A percentile compares a stretch with the other conserved stretches of the same genome.
Evolutionary conservation across 2,797 vertebrate species (phyloP).

Genomic region (Bucorvus abyssinicus): DNA sequence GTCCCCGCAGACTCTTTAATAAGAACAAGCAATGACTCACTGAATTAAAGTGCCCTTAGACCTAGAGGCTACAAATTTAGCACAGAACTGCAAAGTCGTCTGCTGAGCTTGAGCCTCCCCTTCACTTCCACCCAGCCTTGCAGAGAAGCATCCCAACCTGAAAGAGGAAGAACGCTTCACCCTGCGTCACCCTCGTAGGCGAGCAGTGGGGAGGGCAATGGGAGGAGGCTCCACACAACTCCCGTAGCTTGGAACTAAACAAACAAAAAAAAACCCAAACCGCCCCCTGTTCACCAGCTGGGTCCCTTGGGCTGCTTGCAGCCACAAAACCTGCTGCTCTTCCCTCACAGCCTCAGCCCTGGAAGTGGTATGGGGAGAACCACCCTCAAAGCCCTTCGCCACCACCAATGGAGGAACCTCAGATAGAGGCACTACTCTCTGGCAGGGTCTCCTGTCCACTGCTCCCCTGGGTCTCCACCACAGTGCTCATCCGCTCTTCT

Average conservation of each 20-base stretch:
- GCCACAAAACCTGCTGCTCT: neutral
- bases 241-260: accelerated
- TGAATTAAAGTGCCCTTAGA: constrained; percentile 1
- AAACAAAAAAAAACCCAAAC: neutral
- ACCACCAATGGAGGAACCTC: accelerated
- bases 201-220: accelerated
- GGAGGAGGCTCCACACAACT: neutral
- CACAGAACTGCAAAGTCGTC: neutral
- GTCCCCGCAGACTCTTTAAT: neutral
- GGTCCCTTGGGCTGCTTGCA: neutral
- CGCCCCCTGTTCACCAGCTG: neutral
- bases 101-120: neutral
- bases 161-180: neutral
- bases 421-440: neutral
- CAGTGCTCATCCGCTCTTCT: neutral
- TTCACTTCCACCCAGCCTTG: neutral
- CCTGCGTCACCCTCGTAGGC: neutral
- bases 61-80: neutral
- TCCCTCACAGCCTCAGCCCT: neutral
- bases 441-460: neutral
- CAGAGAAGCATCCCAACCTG: neutral
- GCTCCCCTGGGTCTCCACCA: neutral
- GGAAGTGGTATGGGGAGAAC: accelerated
- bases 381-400: accelerated
- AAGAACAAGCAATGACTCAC: neutral